Percentiles rank a stretch among this genome's conserved stretches.
Conservation (phyloP, 35 echinoderm and acorn worm genomes). For the Strongylocentrotus purpuratus region DNA sequence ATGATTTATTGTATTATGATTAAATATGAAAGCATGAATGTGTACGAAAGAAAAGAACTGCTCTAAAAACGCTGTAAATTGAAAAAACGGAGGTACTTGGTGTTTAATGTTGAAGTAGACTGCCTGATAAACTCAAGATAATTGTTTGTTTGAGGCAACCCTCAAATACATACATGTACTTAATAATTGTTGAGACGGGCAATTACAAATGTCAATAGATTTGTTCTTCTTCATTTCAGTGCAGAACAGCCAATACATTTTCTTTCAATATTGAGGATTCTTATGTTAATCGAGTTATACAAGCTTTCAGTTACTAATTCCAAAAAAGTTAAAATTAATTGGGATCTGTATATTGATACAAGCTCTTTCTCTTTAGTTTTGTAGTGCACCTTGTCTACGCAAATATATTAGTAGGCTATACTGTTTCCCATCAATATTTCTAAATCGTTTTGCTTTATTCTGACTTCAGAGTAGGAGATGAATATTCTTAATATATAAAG, state of each 20-base stretch:
- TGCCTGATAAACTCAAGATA: not conserved
- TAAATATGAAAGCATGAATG: slow-evolving; percentile 27
- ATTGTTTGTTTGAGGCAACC: not conserved
- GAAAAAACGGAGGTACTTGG: slow-evolving; percentile 26
- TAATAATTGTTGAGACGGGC: not conserved
- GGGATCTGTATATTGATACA: too few species aligned
- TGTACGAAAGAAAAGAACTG: slow-evolving; percentile 21
- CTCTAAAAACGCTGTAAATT: slow-evolving; percentile 51
- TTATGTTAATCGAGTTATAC: not conserved
- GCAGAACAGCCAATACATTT: not conserved
- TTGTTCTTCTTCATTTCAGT: not conserved
- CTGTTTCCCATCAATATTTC: not conserved
- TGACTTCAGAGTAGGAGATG: too few species aligned
- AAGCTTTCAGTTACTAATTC: not conserved
- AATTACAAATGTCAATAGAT: not conserved
- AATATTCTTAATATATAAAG: too few species aligned
- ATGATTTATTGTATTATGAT: not conserved
- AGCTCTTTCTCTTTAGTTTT: not conserved
- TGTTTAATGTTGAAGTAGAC: not conserved
- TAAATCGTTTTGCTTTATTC: too few species aligned
- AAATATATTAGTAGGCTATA: not conserved
- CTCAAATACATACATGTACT: not conserved
- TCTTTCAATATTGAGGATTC: not conserved
- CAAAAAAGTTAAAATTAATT: not conserved
- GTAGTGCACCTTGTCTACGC: not conserved